Conservation (phyloP, 2,113 vertebrate genomes). For the Mobula birostris region DNA sequence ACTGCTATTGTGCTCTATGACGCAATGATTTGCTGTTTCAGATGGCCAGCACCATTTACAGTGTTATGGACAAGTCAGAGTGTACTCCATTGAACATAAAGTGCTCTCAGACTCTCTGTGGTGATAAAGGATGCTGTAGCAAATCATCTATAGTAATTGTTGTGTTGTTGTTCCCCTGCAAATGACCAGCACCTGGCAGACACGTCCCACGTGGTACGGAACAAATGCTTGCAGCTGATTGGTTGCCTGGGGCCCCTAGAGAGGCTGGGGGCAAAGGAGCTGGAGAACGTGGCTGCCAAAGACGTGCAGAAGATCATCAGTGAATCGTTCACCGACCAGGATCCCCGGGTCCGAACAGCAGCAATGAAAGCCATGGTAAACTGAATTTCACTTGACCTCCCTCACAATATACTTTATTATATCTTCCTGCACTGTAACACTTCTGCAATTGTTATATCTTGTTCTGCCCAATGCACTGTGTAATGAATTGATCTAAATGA, state of each 20-base stretch:
- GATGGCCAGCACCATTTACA: no score
- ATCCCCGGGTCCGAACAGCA: constrained; percentile 85
- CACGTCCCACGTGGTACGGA: constrained; percentile 86
- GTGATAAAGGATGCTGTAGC: not conserved
- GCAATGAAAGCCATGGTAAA: constrained; percentile 93
- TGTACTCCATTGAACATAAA: not conserved
- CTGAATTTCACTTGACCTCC: no score
- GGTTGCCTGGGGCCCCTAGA: constrained; percentile 80
- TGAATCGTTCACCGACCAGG: constrained; percentile 88
- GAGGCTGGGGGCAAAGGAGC: constrained; percentile 64
- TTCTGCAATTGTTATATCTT: no score
- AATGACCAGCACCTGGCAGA: constrained; percentile 73
- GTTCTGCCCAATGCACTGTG: no score
- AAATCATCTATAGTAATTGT: not conserved
- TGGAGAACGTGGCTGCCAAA: constrained; percentile 57
- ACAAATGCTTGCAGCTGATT: constrained; percentile 87
- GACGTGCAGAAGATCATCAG: constrained; percentile 90
- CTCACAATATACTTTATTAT: no score
- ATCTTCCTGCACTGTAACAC: no score
- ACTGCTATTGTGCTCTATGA: no score
- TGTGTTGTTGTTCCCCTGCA: not conserved
- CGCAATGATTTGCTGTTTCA: not conserved
- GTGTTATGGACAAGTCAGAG: no score
- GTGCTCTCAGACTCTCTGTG: not conserved
- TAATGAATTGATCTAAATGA: no score